Conservation (phyloP, 1,140 invertebrate species). For the Akabosia matsudoensis region DNA sequence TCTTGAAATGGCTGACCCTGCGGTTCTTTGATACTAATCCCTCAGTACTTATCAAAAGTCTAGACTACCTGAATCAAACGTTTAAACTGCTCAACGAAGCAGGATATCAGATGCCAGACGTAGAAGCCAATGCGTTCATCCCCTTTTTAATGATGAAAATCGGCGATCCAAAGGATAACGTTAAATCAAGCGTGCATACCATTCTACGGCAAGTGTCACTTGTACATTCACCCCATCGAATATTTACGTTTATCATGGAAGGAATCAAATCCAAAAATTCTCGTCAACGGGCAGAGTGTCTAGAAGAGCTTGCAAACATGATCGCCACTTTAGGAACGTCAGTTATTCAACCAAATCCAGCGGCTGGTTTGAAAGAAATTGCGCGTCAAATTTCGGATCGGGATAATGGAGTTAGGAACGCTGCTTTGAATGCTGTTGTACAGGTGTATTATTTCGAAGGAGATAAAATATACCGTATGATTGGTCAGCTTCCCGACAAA, state of each 20-base stretch:
- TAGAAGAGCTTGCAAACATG: constrained; percentile 82
- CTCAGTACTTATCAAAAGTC: constrained; percentile 86
- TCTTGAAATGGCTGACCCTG: constrained; percentile 93
- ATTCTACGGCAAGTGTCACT: constrained; percentile 80
- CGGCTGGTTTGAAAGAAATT: constrained; percentile 81
- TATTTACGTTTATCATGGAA: constrained; percentile 88
- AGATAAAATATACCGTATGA: constrained; percentile 83
- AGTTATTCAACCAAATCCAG: constrained; percentile 76
- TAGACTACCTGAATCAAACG: constrained; percentile 83
- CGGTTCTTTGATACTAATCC: constrained; percentile 98
- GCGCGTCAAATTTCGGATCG: constrained; percentile 91
- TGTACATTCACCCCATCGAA: constrained; percentile 83
- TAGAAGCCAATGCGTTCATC: constrained; percentile 88
- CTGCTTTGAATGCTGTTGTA: constrained; percentile 89
- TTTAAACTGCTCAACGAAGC: constrained; percentile 75
- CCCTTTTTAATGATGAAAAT: constrained; percentile 92
- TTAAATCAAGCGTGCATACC: constrained; percentile 78
- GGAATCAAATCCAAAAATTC: constrained; percentile 96
- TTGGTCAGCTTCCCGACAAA: constrained; percentile 87
- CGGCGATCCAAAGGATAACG: constrained; percentile 93
- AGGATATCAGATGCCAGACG: constrained; percentile 81
- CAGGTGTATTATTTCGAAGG: constrained; percentile 86
- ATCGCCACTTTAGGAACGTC: constrained; percentile 80
- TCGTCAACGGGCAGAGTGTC: constrained; percentile 89
- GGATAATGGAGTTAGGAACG: constrained; percentile 93